Conservation (phyloP, 2,113 vertebrate species). For the Mesoclemmys tuberculata region DNA sequence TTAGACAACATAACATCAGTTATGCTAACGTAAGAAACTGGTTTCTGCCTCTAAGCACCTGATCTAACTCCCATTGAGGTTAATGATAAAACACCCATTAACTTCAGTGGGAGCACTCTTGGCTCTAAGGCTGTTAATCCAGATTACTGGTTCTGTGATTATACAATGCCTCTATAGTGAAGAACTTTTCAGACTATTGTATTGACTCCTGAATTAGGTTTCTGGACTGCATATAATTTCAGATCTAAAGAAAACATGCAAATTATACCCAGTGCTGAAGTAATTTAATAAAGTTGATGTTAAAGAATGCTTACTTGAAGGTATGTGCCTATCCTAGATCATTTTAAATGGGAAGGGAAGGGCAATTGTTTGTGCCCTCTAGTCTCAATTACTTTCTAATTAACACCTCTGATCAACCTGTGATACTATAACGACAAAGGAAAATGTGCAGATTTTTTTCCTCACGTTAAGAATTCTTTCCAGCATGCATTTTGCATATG, state of each 20-base stretch:
- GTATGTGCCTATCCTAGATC: not conserved
- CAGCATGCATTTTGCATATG: not conserved
- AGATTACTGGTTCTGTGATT: not conserved
- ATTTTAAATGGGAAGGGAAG: not conserved
- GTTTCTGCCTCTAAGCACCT: not conserved
- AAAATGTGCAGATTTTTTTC: not conserved
- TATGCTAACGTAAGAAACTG: not conserved
- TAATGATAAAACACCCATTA: constrained; percentile 25
- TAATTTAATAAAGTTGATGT: not conserved
- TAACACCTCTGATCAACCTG: constrained; percentile 1
- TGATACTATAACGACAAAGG: not conserved
- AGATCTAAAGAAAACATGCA: not conserved
- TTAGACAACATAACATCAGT: constrained; percentile 4
- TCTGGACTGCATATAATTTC: not conserved
- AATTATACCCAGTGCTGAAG: not conserved
- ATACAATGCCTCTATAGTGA: not conserved
- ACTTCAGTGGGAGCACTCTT: not conserved
- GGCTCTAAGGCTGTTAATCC: constrained; percentile 29
- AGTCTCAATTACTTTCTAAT: not conserved
- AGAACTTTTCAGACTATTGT: not conserved
- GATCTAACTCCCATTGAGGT: constrained; percentile 40
- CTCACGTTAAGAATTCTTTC: not conserved
- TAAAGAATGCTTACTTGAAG: not conserved
- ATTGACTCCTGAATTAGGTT: not conserved
- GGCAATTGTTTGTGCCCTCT: not conserved